Evolutionary conservation across 2,113 vertebrate species (phyloP), one percentile per base, ranked within the genome.

Genomic region (Synodontis membranacea): DNA sequence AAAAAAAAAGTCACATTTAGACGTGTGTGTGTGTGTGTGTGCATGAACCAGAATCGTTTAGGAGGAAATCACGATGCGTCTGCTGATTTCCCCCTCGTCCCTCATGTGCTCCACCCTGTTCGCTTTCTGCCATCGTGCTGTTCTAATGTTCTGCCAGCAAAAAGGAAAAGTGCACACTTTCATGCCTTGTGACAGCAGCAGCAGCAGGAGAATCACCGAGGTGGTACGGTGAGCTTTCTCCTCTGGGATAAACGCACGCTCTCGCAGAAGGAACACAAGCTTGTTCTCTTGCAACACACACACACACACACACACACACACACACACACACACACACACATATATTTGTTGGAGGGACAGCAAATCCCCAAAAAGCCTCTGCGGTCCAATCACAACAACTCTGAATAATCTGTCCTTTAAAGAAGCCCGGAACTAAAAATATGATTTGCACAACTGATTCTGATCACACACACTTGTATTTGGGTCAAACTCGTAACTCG

Each of bases 191-290:
- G 21, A 76, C 75, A 85, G 28, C 60, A 83, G 80, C 48, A 83
- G 48, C n/a, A 85, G 80, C 48, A 83, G 48, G 21, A 85, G 70
- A 85, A 68, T 76, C 84, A 80, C 60, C 48, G 58, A 88, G 60
- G 62, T 68, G 72, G 25, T 82, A 83, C 39, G 46, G n/a, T 83
- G 28, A 83, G 58, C 21, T 82, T 46, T 82, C 70, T 62, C 48
- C 80, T 83, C 28, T 74, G 64, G 64, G 79, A 74, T 4, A 9
- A 42, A 86, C 56, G 54, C n/a, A 70, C 54, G 31, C 78, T 50
- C 62, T 23, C 19, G 50, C 81, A 68, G 64, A 37, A 28, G 54
- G 46, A 66, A 66, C 60, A 54, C 34, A 34, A 37, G 8, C 48
- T 54, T 28, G 21, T 52, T 72, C 48, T 72, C 37, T 54, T n/a